Conservation (phyloP, 2,113 vertebrate species). For the Hippolais icterina region DNA sequence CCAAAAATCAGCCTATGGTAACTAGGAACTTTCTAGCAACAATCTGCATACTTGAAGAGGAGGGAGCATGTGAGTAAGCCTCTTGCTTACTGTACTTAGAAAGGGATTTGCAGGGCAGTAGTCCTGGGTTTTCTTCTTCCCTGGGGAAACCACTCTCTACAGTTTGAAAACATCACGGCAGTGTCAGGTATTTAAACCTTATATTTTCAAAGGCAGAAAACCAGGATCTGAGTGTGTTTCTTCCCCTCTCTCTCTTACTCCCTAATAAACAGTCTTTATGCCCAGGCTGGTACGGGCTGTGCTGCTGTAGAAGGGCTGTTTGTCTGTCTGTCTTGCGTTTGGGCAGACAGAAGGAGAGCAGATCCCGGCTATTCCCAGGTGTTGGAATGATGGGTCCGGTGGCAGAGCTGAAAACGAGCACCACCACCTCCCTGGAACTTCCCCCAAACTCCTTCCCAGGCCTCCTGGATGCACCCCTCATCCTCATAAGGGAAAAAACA, state of each 20-base stretch:
- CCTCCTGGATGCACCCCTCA: not conserved
- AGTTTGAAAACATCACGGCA: not conserved
- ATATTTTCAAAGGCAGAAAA: not conserved
- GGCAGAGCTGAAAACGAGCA: not conserved
- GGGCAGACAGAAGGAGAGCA: not conserved
- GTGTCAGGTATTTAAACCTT: not conserved
- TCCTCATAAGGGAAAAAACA: not conserved
- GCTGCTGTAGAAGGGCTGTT: not conserved
- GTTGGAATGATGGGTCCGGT: not conserved
- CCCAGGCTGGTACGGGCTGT: fast-evolving
- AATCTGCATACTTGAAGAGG: not conserved
- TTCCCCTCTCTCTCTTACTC: not conserved
- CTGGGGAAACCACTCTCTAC: not conserved
- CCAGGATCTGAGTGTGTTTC: not conserved
- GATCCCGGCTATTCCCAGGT: not conserved
- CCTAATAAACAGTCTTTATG: not conserved
- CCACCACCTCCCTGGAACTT: not conserved
- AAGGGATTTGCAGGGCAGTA: not conserved
- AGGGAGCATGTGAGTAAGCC: not conserved
- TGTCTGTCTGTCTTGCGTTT: not conserved
- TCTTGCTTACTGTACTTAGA: not conserved
- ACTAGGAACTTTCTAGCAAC: not conserved
- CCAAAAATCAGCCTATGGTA: not conserved
- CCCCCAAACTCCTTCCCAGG: not conserved
- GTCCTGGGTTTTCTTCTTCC: not conserved